Base-by-base conservation (phyloP, 2,797 vertebrate species). In the Pseudotriccus pelzelni region DNA sequence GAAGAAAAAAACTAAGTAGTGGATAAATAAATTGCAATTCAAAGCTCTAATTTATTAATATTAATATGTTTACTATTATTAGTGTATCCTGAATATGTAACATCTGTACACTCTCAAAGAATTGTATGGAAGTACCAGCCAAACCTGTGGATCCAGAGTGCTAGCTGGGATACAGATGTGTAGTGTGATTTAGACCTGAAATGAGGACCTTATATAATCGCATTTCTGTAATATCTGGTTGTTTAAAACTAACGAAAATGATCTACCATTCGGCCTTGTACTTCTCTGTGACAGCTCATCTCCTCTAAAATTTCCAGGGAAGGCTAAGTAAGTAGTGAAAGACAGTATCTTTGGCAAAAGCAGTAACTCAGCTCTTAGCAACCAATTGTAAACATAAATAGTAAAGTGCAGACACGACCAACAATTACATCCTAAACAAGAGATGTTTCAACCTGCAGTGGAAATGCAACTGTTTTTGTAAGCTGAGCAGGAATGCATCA, bases 351-450 rank as follows among this genome's bases (percentile, higher is more conserved):
- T 89, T 85, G 73, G 82, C 4, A 8, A 94, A 91, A 84, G 74
- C 69, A 92, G 3, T 83, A 91, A 73, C 41, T 91, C 72, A 82
- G 53, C 28, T 49, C 84, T 84, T 90, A 88, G 92, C 90, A 91
- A 95, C 94, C 70, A 28, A 16, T 28, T 73, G 44, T 91, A 94
- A 95, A 96, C 70, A 86, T 52, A 69, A 95, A 83, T 67, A 87
- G 78, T 66, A 72, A 91, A 92, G 82, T 44, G 46, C 55, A 81
- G 84, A 36, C 46, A 60, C 22, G 55, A 70, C 72, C 89, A 67
- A 44, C 36, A 63, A 47, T 73, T 84, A 39, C 68, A n/a, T 79
- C 50, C 63, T 83, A 56, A 94, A 77, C 13, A 76, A 81, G 85
- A 84, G 68, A 74, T 88, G 10, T 88, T 83, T 76, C 84, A 86